Base-by-base conservation (phyloP, 2,113 vertebrate genomes). In the Megaleporinus macrocephalus region DNA sequence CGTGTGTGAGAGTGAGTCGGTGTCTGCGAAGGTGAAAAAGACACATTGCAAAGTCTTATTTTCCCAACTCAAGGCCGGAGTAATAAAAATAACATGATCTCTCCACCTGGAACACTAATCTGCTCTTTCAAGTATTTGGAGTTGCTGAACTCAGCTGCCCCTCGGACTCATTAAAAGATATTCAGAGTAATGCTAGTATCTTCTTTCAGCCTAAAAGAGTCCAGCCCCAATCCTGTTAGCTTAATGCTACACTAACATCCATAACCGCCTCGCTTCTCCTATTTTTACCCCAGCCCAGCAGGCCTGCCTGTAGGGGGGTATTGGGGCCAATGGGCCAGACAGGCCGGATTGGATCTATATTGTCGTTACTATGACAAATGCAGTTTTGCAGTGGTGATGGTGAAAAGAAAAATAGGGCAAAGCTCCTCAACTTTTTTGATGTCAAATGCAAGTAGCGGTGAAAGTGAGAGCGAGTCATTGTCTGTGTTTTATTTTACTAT, bases 241-340 rank as follows among this genome's bases (percentile, higher is more conserved):
- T 0, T 55, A 20, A 1, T 7, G 5, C 53, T 22, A 24, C 20
- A 3, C n/a, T 61, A 61, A n/a, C 24, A 78, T 86, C 84, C 75
- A 87, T 79, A 88, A 87, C 69, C 66, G 9, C 73, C 41, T 13
- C 24, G 10, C 68, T 22, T 24, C 47, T 49, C 29, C 84, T 85
- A 77, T 85, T 85, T 86, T 87, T 84, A 85, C 79, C 72, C 0
- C 20, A 78, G 75, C 84, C 84, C 80, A 84, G 66, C 78, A 75
- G 83, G 84, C 44, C 88, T 83, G 41, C 63, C 85, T 69, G 79
- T 11, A 79, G 83, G 84, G 84, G 86, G 75, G 69, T 73, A 76
- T 81, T 78, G 68, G 70, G 80, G 55, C 6, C 55, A 57, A 1
- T 57, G 20, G 55, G 55, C 55, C 55, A 57, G 22, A 22, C 22